Conservation (phyloP, 2,797 vertebrate genomes). For the Rachycentron canadum region DNA sequence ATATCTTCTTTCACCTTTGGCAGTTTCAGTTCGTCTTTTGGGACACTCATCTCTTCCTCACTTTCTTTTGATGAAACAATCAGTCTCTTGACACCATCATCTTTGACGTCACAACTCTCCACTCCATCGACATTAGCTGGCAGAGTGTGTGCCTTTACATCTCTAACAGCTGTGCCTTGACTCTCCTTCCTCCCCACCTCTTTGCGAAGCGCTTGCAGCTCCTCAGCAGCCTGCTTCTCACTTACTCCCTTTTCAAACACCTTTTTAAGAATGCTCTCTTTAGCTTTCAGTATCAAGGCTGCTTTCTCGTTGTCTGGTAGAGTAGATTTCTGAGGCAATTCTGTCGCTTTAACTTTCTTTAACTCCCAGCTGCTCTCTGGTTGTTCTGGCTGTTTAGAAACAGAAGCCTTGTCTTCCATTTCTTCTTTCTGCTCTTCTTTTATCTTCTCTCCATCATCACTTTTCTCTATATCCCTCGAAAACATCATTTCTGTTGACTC, state of each 20-base stretch:
- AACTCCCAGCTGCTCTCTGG: conserved; percentile 28
- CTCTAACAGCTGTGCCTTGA: not conserved
- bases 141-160: conserved; percentile 19
- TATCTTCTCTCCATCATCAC: conserved; percentile 53
- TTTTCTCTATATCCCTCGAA: conserved; percentile 40
- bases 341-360: conserved; percentile 40
- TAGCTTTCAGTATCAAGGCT: conserved; percentile 83
- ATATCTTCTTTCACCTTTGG: conserved; percentile 5
- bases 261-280: conserved; percentile 85
- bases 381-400: conserved; percentile 43
- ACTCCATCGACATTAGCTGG: conserved; percentile 1
- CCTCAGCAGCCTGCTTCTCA: conserved; percentile 83
- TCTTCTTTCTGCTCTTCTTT: conserved; percentile 48
- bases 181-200: conserved; percentile 68
- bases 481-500: not conserved
- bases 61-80: conserved; percentile 17
- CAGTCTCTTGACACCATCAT: not conserved
- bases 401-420: conserved; percentile 24
- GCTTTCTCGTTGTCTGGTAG: conserved; percentile 77
- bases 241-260: conserved; percentile 84
- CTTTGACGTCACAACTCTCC: conserved; percentile 14
- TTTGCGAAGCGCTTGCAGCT: conserved; percentile 80
- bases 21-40: not conserved
- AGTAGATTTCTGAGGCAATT: conserved; percentile 63
- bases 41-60: conserved; percentile 5